Evolutionary conservation across 1,140 invertebrate genomes (phyloP).

Genomic region (Augochlora pura): DNA sequence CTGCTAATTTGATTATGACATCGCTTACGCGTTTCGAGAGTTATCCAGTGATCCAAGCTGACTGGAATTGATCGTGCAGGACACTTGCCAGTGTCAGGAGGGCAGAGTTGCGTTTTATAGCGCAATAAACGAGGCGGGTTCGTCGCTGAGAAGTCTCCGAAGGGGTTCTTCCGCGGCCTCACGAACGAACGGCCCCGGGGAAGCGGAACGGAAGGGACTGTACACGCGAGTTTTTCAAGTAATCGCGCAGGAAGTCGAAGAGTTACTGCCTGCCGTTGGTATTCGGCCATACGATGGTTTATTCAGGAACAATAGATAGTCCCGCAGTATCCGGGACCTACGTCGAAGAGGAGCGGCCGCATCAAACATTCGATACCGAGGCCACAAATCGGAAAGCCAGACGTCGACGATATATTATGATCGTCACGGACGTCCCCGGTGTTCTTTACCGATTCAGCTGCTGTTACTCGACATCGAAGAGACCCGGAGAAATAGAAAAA

Average conservation of each 20-base stretch:
- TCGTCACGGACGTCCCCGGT: slow-evolving; percentile 31
- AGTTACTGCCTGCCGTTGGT: slow-evolving; percentile 67
- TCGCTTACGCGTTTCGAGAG: too few relatives aligned
- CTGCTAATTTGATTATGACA: too few relatives aligned
- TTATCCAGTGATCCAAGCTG: not conserved
- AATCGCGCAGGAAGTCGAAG: slow-evolving; percentile 56
- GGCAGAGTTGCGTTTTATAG: not conserved
- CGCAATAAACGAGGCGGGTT: not conserved
- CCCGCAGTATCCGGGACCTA: slow-evolving; percentile 61
- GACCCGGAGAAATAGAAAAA: not conserved
- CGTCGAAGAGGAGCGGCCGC: slow-evolving; percentile 67
- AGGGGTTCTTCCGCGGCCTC: too few relatives aligned
- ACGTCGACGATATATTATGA: slow-evolving; percentile 63
- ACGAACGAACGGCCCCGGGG: not conserved
- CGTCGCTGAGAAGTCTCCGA: not conserved
- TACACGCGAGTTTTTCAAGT: slow-evolving; percentile 55
- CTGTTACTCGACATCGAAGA: slow-evolving; percentile 25
- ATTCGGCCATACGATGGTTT: slow-evolving; percentile 72
- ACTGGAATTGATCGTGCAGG: not conserved
- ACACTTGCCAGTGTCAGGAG: not conserved
- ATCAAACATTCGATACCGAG: slow-evolving; percentile 67
- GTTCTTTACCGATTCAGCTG: slow-evolving; percentile 54
- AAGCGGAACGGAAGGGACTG: slow-evolving; percentile 11
- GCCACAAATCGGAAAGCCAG: slow-evolving; percentile 65
- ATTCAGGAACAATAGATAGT: slow-evolving; percentile 76